Conservation (phyloP, 2,113 vertebrate species). For the Antennarius striatus region DNA sequence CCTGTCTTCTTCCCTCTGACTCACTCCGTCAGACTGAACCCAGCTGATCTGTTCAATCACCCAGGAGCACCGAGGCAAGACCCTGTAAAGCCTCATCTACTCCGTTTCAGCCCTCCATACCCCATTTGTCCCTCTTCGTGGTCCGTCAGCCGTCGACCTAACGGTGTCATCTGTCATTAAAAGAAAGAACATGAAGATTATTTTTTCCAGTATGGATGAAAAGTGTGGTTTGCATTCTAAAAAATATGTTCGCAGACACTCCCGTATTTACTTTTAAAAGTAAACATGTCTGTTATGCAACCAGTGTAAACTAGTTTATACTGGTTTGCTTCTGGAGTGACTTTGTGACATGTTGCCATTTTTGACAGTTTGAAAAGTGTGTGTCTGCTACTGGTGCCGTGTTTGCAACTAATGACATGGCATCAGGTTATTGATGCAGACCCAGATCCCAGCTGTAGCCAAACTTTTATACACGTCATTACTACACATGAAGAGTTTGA, state of each 20-base stretch:
- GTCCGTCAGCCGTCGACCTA: slow-evolving; percentile 38
- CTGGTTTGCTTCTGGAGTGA: slow-evolving; percentile 33
- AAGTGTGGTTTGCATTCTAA: slow-evolving; percentile 14
- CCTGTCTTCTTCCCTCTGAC: slow-evolving; percentile 13
- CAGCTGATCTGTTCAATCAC: slow-evolving; percentile 67
- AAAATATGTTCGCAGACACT: slow-evolving; percentile 2
- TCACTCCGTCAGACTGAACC: slow-evolving; percentile 42
- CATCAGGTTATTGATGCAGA: slow-evolving; percentile 32
- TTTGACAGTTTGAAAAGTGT: slow-evolving; percentile 46
- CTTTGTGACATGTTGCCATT: slow-evolving; percentile 35
- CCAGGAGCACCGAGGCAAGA: slow-evolving; percentile 56
- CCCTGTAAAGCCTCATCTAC: slow-evolving; percentile 64
- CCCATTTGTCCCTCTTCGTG: slow-evolving; percentile 40
- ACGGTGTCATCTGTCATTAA: slow-evolving; percentile 24
- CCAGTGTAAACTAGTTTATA: slow-evolving; percentile 38
- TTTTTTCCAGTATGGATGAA: slow-evolving; percentile 13
- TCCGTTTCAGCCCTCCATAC: slow-evolving; percentile 50
- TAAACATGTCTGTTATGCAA: slow-evolving; percentile 43
- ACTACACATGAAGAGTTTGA: slow-evolving; percentile 34
- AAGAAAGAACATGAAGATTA: slow-evolving; percentile 13
- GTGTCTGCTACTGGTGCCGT: slow-evolving; percentile 56
- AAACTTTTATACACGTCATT: slow-evolving; percentile 43
- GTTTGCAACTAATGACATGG: slow-evolving; percentile 46
- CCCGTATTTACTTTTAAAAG: slow-evolving; percentile 19
- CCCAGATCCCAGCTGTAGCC: slow-evolving; percentile 31